Evolutionary conservation across 2,888 invertebrate species (phyloP), one percentile per base, ranked within the genome.

Genomic region (Hofmannophila pseudospretella): DNA sequence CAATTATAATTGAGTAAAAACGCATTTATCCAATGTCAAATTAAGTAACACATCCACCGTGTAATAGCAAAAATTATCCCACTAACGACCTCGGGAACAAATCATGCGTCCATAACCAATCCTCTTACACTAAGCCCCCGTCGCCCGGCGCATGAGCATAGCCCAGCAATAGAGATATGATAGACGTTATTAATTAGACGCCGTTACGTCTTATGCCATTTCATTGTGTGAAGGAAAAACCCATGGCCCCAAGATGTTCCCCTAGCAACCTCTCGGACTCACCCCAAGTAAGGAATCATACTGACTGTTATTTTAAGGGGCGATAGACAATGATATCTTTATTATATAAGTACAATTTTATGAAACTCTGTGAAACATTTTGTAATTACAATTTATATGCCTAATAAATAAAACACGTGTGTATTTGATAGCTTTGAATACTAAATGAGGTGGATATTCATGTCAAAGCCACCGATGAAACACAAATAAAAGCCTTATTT

Each of bases 141-240:
- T 58, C 65, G 60, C 58, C 53, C 55, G 41, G 41, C 49, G 51
- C 65, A 75, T n/a, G 12, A 27, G n/a, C 9, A 37, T 74, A 75
- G 75, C 72, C 73, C 58, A 65, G 78, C 77, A 79, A 84, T 81
- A 69, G 77, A 82, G 81, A 84, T 85, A 85, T 85, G 78, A 84
- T 81, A 80, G 77, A 80, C 72, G 77, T 81, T 82, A 86, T 86
- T 86, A 85, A 86, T 85, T 84, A 82, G 77, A 78, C 76, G 75
- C 79, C 84, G 69, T 82, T 82, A 78, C 75, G 66, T 82, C 79
- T 81, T 81, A 71, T 77, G 77, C 75, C 72, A 51, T 81, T 78
- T 79, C 82, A 80, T 79, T 84, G 79, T 79, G 62, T 58, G 62
- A 63, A 63, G 69, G 74, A 75, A 74, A 67, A 77, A 72, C 67